These are phyloP conservation scores for Andrena fulva DNA, from an alignment of 2,888 invertebrate genomes.

Conservation along the genomic window DNA sequence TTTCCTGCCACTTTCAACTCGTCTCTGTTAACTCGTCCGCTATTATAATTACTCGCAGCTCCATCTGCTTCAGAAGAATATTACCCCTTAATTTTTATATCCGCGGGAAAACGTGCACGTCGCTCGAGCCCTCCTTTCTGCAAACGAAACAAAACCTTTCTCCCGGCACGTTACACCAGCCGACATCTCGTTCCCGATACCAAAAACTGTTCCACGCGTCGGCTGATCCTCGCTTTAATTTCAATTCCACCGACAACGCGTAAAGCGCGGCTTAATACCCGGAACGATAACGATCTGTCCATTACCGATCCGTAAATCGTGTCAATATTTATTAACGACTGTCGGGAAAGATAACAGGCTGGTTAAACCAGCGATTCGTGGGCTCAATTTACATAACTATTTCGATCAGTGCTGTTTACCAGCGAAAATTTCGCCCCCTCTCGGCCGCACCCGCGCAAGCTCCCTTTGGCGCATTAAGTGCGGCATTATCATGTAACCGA, in stretches of 20 bases:
- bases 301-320: slow-evolving; percentile 46
- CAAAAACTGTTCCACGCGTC: neutral
- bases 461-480: neutral
- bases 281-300: slow-evolving; percentile 50
- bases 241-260: slow-evolving; percentile 36
- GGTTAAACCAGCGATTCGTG: slow-evolving; percentile 34
- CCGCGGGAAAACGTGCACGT: no score
- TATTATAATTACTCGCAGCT: no score
- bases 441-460: neutral
- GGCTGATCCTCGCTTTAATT: slow-evolving; percentile 30
- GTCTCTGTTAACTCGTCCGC: no score
- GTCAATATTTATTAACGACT: slow-evolving; percentile 54
- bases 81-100: no score
- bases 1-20: no score
- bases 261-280: slow-evolving; percentile 30
- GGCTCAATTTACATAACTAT: slow-evolving; percentile 49
- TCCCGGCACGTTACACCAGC: neutral
- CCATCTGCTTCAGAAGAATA: no score
- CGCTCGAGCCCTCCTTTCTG: no score
- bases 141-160: no score
- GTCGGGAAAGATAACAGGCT: slow-evolving; percentile 36
- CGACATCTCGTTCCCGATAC: neutral
- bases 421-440: neutral
- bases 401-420: slow-evolving; percentile 35
- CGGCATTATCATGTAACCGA: neutral